A percentile compares a stretch with the other conserved stretches of the same genome.
Evolutionary conservation across 2,888 invertebrate species (phyloP).

Genomic region (Tetragonisca angustula): DNA sequence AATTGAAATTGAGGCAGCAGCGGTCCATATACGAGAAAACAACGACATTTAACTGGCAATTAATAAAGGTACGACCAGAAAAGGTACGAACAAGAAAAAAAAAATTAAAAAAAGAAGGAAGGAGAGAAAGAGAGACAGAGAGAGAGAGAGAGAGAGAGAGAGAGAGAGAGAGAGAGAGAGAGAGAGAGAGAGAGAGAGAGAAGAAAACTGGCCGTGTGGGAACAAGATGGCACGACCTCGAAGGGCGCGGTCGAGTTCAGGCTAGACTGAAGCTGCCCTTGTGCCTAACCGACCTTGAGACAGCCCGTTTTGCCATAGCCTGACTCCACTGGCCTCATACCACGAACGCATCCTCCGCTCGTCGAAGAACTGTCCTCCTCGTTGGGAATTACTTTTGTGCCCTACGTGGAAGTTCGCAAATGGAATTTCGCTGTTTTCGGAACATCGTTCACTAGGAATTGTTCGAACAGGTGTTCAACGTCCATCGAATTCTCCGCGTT

Average conservation of each 20-base stretch:
- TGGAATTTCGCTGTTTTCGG: constrained; percentile 45
- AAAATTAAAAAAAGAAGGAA: not conserved
- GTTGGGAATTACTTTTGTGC: constrained; percentile 30
- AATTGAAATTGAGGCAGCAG: constrained; percentile 16
- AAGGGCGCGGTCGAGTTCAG: constrained; percentile 81
- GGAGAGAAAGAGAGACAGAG: constrained; percentile 20
- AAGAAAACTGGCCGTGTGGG: constrained; percentile 64
- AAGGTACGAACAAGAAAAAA: no score
- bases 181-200: constrained; percentile 16
- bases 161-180: not conserved
- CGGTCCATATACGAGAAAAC: not conserved
- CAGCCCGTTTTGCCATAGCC: constrained; percentile 74
- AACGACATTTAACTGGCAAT: constrained; percentile 45
- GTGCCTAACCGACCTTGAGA: constrained; percentile 82
- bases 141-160: constrained; percentile 20
- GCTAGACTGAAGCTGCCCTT: constrained; percentile 81
- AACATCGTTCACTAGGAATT: constrained; percentile 16
- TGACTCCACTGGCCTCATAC: constrained; percentile 66
- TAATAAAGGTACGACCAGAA: constrained; percentile 42
- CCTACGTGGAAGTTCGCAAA: constrained; percentile 51
- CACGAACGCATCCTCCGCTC: constrained; percentile 71
- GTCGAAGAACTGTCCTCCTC: constrained; percentile 68
- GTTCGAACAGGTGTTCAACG: constrained; percentile 29
- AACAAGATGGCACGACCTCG: constrained; percentile 78
- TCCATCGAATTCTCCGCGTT: not conserved